A percentile compares a stretch with the other conserved stretches of the same genome.
phyloP scores from a whole-genome alignment of 2,113 vertebrate genomes.

The Nyctibius bracteatus region DNA sequence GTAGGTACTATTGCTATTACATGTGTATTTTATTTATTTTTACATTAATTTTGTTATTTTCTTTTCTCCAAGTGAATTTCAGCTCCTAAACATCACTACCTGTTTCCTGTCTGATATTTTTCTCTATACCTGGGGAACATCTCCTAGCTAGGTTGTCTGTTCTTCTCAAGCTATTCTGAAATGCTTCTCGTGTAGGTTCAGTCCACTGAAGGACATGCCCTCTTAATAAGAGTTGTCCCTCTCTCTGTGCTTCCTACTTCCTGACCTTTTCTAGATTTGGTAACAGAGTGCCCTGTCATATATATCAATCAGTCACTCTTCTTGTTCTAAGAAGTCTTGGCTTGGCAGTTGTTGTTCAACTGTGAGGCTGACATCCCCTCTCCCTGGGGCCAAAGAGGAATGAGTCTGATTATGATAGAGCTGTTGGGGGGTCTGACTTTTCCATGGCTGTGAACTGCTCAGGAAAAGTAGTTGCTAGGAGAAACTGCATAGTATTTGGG shows the following conservation, averaged over 20 bases:
- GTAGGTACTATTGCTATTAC: neutral
- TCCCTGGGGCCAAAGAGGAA: neutral
- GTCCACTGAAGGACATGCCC: neutral
- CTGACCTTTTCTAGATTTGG: neutral
- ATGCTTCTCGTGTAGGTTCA: neutral
- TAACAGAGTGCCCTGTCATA: neutral
- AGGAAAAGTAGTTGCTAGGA: neutral
- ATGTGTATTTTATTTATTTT: neutral
- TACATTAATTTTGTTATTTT: neutral
- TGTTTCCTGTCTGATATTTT: neutral
- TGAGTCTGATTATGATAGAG: neutral
- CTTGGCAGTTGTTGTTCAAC: neutral
- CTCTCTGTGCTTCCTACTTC: neutral
- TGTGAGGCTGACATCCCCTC: neutral
- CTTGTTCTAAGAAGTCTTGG: neutral
- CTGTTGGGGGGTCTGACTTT: neutral
- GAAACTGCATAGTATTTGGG: neutral
- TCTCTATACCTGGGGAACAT: neutral
- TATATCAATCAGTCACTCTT: neutral
- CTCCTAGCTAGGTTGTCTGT: neutral
- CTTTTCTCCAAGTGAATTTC: neutral
- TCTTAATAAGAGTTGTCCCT: neutral
- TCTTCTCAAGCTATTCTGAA: neutral
- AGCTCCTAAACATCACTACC: neutral
- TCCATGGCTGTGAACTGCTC: neutral